Evolutionary conservation across 2,888 invertebrate genomes (phyloP), one percentile per base, ranked within the genome.

Genomic region (Hydriomena furcata): DNA sequence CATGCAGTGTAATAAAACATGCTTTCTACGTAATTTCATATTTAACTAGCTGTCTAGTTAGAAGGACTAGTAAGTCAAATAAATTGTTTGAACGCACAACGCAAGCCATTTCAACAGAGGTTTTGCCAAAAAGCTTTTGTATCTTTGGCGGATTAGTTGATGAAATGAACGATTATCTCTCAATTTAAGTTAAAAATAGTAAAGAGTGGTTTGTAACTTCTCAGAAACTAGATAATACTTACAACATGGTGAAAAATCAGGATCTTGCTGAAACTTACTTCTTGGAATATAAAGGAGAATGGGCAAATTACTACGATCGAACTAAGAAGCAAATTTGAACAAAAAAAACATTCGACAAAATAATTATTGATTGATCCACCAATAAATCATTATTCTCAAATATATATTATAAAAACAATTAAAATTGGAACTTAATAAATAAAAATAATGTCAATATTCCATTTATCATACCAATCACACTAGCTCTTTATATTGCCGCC

Each of bases 11-110:
- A n/a, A n/a, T n/a, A n/a, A n/a, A 20, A 44, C 44, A 44, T 12
- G 44, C 30, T 45, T 51, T 40, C 40, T 35, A 30, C n/a, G 1
- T 38, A 35, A 34, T 24, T 25, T 5, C 13, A 1, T 7, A 24
- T 20, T 12, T 11, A 21, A 37, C 13, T 34, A 49, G 23, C 36
- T 17, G 41, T 42, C 37, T 52, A 47, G 42, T 52, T 42, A 52
- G 28, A 52, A 52, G 46, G 52, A 47, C 46, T 47, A 46, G 46
- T 43, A 52, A 52, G 38, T 42, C 43, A 43, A 52, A 47, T 38
- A 52, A 52, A 47, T 52, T 38, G 37, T 27, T 52, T 38, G 46
- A 23, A 47, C 37, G 52, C 52, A 52, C 52, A 47, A 52, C 23
- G 47, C 52, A 35, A 24, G 41, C 24, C 11, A 36, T 52, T 52